Evolutionary conservation across 2,797 vertebrate species (phyloP).

Genomic region (Myripristis murdjan): DNA sequence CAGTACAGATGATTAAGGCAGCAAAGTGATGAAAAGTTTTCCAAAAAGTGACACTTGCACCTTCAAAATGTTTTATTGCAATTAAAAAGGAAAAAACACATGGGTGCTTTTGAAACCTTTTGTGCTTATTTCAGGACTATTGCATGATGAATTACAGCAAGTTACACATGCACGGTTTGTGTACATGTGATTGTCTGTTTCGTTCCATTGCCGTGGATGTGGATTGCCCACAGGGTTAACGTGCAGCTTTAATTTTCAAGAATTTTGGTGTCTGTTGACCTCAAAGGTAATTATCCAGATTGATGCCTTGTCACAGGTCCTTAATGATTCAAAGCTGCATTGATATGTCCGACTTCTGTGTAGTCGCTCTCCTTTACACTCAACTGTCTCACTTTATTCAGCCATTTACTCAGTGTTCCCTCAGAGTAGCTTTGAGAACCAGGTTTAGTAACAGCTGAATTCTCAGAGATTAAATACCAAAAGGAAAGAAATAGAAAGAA

Average conservation of each 20-base stretch:
- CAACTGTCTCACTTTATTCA: not conserved
- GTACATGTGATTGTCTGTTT: too few species aligned
- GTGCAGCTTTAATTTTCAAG: too few species aligned
- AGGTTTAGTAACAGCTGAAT: not conserved
- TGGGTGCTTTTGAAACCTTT: not conserved
- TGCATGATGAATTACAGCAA: not conserved
- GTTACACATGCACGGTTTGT: too few species aligned
- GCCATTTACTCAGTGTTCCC: not conserved
- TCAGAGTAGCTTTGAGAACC: not conserved
- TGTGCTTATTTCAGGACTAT: constrained; percentile 1
- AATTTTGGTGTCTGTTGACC: not conserved
- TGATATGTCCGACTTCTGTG: too few species aligned
- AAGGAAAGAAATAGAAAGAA: constrained; percentile 15
- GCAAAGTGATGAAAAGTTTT: not conserved
- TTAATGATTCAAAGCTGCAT: not conserved
- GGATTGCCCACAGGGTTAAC: not conserved
- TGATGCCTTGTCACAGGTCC: not conserved
- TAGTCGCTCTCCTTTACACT: not conserved
- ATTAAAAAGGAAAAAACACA: not conserved
- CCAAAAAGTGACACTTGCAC: not conserved
- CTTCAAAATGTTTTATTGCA: not conserved
- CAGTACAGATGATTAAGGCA: not conserved
- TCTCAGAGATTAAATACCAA: not conserved
- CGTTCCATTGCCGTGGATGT: not conserved
- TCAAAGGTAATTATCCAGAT: not conserved